Percentiles rank a stretch among this genome's conserved stretches.
phyloP scores from a whole-genome alignment of 1,140 invertebrate species.

The Orchesella cincta region DNA sequence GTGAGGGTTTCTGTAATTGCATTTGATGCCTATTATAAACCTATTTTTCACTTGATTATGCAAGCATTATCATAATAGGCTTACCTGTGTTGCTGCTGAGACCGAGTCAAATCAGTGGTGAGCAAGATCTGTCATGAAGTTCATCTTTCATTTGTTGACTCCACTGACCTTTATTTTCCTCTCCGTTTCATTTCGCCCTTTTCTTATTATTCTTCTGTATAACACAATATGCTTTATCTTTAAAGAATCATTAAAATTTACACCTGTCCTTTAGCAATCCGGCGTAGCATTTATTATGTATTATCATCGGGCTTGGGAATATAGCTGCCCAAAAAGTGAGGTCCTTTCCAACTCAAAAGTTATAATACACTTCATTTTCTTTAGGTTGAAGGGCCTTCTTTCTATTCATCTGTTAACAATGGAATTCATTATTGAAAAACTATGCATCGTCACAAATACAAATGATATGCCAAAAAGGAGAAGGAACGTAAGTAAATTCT shows the following conservation, averaged over 20 bases:
- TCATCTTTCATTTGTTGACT: conserved; percentile 7
- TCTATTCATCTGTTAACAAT: not conserved
- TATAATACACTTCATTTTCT: too few relatives aligned
- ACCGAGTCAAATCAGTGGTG: not conserved
- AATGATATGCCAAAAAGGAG: conserved; percentile 8
- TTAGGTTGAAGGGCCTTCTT: too few relatives aligned
- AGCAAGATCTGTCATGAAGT: conserved; percentile 24
- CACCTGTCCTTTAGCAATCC: too few relatives aligned
- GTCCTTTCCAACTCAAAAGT: conserved; percentile 1
- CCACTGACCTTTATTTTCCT: not conserved
- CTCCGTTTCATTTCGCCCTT: too few relatives aligned
- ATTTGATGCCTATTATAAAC: conserved; percentile 26
- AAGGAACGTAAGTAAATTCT: not conserved
- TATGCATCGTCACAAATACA: conserved; percentile 1
- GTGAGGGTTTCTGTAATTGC: conserved; percentile 14
- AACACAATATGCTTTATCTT: conserved; percentile 1
- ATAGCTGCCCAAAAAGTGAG: too few relatives aligned
- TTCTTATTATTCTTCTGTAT: not conserved
- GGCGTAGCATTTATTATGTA: too few relatives aligned
- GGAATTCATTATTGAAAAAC: not conserved
- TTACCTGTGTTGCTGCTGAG: not conserved
- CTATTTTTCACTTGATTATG: conserved; percentile 26
- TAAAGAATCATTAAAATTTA: conserved; percentile 22
- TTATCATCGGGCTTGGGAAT: too few relatives aligned
- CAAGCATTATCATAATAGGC: not conserved